A percentile compares a stretch with the other conserved stretches of the same genome.
These are phyloP conservation scores for human (Homo sapiens) DNA, from an alignment of 2,113 vertebrate species.

Conservation along the genomic window GRCh38 chr6:143416001-143416500, in stretches of 20 bases:
- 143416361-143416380: not conserved
- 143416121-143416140: not conserved
- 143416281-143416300: not conserved
- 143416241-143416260: not conserved
- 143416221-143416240: constrained; percentile 30
- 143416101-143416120: not conserved
- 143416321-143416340: not conserved
- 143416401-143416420: not conserved
- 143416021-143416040: not conserved
- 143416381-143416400: not conserved
- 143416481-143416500: no score
- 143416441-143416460: not conserved
- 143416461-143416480: not conserved
- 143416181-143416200: not conserved
- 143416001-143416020: not conserved
- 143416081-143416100: not conserved
- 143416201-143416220: not conserved
- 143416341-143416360: not conserved
- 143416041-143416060: not conserved
- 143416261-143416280: not conserved
- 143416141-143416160: not conserved
- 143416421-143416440: not conserved
- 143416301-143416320: not conserved
- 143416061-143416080: not conserved
- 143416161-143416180: not conserved